Percentiles rank a stretch among this genome's conserved stretches.
phyloP scores from a whole-genome alignment of 2,113 vertebrate genomes.

The Melospiza georgiana region DNA sequence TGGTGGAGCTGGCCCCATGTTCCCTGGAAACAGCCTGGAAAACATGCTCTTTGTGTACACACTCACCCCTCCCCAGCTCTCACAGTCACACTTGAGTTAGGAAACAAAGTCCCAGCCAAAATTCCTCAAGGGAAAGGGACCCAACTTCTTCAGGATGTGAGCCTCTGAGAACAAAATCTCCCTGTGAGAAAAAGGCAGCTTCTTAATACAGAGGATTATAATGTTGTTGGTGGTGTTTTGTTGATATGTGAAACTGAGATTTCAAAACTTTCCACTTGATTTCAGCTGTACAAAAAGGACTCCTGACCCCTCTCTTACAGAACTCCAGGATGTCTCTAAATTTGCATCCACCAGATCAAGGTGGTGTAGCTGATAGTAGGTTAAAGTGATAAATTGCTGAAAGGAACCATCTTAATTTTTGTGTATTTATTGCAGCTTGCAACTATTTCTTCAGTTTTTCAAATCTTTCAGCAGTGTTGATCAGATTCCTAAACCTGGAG shows the following conservation, averaged over 20 bases:
- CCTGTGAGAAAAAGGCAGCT: constrained; percentile 43
- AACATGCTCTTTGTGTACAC: constrained; percentile 26
- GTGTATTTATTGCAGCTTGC: background rate
- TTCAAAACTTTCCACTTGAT: constrained; percentile 42
- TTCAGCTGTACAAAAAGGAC: background rate
- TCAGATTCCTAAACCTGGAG: background rate
- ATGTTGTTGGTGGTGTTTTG: background rate
- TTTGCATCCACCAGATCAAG: background rate
- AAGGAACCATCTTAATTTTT: background rate
- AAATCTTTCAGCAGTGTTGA: background rate
- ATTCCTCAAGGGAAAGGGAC: constrained; percentile 50
- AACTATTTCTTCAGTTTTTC: background rate
- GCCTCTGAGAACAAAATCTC: constrained; percentile 52
- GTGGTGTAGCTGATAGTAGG: background rate
- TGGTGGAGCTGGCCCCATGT: constrained; percentile 31
- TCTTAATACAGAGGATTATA: constrained; percentile 25
- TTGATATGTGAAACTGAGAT: constrained; percentile 23
- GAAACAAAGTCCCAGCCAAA: constrained; percentile 43
- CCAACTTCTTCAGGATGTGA: constrained; percentile 29
- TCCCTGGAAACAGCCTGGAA: constrained; percentile 64
- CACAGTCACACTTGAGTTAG: constrained; percentile 27
- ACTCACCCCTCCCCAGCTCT: background rate
- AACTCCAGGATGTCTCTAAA: background rate
- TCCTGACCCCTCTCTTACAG: background rate
- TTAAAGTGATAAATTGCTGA: background rate